A percentile compares a stretch with the other conserved stretches of the same genome.
Evolutionary conservation across 2,888 invertebrate species (phyloP).

Genomic region (Pimpla rufipes): DNA sequence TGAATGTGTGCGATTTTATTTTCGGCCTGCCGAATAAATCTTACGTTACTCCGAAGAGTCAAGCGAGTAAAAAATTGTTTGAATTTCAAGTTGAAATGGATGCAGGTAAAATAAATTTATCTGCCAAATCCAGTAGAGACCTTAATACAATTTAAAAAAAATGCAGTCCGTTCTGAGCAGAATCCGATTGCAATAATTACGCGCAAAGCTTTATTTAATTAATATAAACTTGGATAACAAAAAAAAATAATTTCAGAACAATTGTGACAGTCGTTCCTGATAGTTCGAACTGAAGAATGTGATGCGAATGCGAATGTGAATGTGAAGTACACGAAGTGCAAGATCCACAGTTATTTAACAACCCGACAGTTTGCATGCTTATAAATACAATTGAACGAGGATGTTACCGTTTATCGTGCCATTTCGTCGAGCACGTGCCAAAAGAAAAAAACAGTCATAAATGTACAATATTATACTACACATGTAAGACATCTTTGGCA

Average conservation of each 20-base stretch:
- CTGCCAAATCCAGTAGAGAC: no score
- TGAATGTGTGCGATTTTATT: constrained; percentile 14
- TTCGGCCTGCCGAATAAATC: constrained; percentile 6
- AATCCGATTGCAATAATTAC: constrained; percentile 11
- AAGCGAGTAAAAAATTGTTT: no score
- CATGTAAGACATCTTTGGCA: constrained; percentile 59
- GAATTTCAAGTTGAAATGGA: not conserved
- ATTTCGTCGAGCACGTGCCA: constrained; percentile 75
- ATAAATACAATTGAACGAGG: constrained; percentile 17
- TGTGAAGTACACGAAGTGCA: not conserved
- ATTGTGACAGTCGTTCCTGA: not conserved
- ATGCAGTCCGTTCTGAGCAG: not conserved
- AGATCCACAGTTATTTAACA: not conserved
- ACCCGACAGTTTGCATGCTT: not conserved
- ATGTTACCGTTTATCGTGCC: constrained; percentile 78
- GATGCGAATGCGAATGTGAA: not conserved
- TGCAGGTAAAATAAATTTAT: not conserved
- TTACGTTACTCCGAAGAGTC: not conserved
- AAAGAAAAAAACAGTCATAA: constrained; percentile 72
- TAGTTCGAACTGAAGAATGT: not conserved
- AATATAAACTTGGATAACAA: not conserved
- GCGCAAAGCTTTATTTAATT: constrained; percentile 28
- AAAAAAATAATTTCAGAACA: not conserved
- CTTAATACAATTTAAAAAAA: not conserved
- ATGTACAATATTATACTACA: constrained; percentile 45